Evolutionary conservation across 2,888 invertebrate genomes (phyloP).

Genomic region (Antheraea assamensis): DNA sequence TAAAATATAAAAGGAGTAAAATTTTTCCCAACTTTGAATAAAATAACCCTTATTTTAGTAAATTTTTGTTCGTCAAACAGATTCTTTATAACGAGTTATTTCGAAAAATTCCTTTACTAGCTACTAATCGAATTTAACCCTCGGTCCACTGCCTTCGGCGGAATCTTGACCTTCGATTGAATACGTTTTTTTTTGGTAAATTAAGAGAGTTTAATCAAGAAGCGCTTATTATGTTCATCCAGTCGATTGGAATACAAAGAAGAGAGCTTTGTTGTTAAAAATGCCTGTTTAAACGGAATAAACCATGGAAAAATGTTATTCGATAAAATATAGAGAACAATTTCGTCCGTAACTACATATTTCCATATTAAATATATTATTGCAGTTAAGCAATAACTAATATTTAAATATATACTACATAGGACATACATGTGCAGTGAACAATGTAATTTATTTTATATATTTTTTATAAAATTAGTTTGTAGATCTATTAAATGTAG

Average conservation of each 20-base stretch:
- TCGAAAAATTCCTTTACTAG: neutral
- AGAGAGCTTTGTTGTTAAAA: neutral
- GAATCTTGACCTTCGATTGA: neutral
- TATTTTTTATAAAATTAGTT: too few species aligned
- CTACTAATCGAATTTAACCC: neutral
- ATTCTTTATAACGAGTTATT: slow-evolving; percentile 12
- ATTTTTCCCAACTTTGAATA: neutral
- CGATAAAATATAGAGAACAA: too few species aligned
- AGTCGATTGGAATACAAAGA: neutral
- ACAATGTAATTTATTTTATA: too few species aligned
- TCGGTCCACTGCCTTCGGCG: neutral
- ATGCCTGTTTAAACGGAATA: neutral
- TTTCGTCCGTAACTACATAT: too few species aligned
- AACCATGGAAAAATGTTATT: neutral
- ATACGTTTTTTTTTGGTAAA: slow-evolving; percentile 2
- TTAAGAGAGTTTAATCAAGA: neutral
- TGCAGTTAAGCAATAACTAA: too few species aligned
- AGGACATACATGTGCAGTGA: too few species aligned
- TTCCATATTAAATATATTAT: too few species aligned
- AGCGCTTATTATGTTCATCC: neutral
- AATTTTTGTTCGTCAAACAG: neutral
- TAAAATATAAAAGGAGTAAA: neutral
- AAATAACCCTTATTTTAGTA: neutral
- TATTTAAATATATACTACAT: too few species aligned
- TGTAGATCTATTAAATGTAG: too few species aligned